Evolutionary conservation across 2,113 vertebrate species (phyloP), one percentile per base, ranked within the genome.

Genomic region (Pygoscelis antarcticus): DNA sequence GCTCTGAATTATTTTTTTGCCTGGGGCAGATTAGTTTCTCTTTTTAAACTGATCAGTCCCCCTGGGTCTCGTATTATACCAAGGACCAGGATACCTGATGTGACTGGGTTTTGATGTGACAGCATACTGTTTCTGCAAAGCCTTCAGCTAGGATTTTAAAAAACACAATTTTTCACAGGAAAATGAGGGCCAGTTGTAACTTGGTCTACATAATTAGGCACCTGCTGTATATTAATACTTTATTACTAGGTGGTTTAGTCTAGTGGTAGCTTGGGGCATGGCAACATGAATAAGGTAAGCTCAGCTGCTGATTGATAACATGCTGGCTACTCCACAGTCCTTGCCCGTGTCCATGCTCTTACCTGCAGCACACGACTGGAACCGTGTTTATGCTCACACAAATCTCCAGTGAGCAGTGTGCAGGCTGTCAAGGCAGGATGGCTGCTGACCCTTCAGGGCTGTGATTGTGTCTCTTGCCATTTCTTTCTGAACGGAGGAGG

Each of bases 31-130:
- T 49, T 92, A 49, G 71, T 91, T 97, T 97, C n/a, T 87, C 61
- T 93, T 97, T 97, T 86, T 92, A 96, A 97, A 88, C 79, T 83
- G 95, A 88, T 93, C 91, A 65, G 52, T 96, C 74, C 66, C 46
- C 87, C 64, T 92, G 78, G 49, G 80, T 78, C 80, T 96, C 13
- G 6, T 95, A 88, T 89, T 96, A 94, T 88, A 72, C 82, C 13
- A 26, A 76, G 88, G 89, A 90, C 61, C 38, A 83, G 40, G 79
- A 84, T 80, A 95, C 71, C 74, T 96, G 79, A 78, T 91, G 34
- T 95, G 90, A 86, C 90, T 88, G 77, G 34, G 68, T 89, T 97
- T 96, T 96, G 64, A 94, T 96, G 88, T 90, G 78, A 89, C 64
- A 93, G 25, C 5, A 9, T 83, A 83, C 60, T 3, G 17, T 85